Conservation (phyloP, 2,888 invertebrate species). For the Desoria tigrina region DNA sequence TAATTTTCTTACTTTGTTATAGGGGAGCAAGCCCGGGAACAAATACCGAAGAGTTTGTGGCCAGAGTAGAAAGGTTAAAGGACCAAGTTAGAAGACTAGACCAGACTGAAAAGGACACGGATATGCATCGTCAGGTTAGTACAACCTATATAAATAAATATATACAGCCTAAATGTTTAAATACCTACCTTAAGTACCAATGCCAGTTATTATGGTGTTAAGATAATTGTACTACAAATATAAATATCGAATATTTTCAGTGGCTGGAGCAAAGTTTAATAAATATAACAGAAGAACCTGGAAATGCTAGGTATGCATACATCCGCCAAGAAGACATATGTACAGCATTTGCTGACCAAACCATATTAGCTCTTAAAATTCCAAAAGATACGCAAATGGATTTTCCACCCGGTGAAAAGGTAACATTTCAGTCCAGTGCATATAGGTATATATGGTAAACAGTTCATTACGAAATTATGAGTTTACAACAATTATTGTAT, state of each 20-base stretch:
- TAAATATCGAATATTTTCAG: constrained; percentile 55
- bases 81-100: constrained; percentile 74
- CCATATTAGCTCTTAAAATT: constrained; percentile 75
- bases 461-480: too few species aligned
- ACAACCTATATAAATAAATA: too few species aligned
- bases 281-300: constrained; percentile 77
- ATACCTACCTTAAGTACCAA: not conserved
- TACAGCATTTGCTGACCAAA: constrained; percentile 67
- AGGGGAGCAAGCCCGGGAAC: constrained; percentile 76
- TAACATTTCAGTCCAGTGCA: too few species aligned
- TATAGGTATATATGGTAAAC: too few species aligned
- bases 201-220: not conserved
- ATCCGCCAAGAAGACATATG: constrained; percentile 75
- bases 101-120: constrained; percentile 74
- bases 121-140: constrained; percentile 62
- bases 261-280: constrained; percentile 80
- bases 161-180: too few species aligned
- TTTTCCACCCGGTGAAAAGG: constrained; percentile 59
- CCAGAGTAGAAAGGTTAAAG: constrained; percentile 71
- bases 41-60: constrained; percentile 73
- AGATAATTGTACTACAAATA: not conserved
- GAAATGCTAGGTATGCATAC: constrained; percentile 71
- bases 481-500: too few species aligned
- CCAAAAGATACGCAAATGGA: constrained; percentile 74
- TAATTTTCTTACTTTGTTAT: constrained; percentile 51